These are phyloP conservation scores for Pampus argenteus DNA, from an alignment of 2,797 vertebrate species.

Conservation along the genomic window DNA sequence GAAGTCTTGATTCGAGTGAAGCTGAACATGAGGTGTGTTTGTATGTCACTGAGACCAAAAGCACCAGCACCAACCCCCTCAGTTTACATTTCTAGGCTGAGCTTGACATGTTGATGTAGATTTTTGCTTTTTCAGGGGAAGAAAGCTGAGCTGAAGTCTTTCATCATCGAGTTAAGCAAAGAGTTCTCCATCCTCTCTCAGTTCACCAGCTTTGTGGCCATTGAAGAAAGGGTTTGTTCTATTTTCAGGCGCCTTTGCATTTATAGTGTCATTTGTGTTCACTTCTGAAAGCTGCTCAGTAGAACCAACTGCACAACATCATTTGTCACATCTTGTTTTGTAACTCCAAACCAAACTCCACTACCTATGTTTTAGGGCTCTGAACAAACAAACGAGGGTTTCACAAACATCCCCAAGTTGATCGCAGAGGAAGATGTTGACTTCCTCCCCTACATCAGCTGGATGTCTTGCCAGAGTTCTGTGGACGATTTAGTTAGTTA, in stretches of 20 bases:
- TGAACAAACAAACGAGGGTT: conserved; percentile 54
- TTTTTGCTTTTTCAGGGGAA: conserved; percentile 81
- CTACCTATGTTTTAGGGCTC: conserved; percentile 77
- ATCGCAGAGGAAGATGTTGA: conserved; percentile 88
- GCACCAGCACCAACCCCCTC: too few species aligned
- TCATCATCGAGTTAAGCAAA: conserved; percentile 88
- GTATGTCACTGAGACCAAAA: background rate
- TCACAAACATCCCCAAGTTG: conserved; percentile 83
- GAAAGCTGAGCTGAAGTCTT: conserved; percentile 87
- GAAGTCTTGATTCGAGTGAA: conserved; percentile 84
- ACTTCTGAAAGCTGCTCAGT: background rate
- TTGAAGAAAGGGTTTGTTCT: conserved; percentile 91
- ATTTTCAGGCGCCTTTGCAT: background rate
- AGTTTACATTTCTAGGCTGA: background rate
- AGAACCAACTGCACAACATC: background rate
- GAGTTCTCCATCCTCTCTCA: conserved; percentile 91
- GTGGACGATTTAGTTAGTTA: background rate
- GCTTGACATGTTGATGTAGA: background rate
- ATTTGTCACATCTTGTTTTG: background rate
- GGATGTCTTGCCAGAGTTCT: conserved; percentile 54
- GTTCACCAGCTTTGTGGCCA: conserved; percentile 92
- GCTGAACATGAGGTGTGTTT: conserved; percentile 87
- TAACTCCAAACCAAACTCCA: background rate
- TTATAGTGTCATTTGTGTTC: background rate
- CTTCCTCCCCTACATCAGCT: conserved; percentile 87